Evolutionary conservation across 2,888 invertebrate species (phyloP).

Genomic region (Cephus nigrinus): DNA sequence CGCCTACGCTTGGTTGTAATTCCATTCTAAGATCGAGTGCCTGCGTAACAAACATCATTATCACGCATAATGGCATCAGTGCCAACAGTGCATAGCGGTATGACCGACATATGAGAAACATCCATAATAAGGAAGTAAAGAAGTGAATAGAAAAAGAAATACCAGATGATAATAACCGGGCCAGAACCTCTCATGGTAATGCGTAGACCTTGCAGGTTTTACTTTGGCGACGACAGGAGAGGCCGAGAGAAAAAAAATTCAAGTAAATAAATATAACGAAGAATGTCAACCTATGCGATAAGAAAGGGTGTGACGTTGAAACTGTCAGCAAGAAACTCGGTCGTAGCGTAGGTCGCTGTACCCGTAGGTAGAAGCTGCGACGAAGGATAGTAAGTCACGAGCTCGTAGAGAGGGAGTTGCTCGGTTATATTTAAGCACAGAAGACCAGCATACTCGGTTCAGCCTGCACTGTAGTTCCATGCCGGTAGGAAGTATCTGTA

Average conservation of each 20-base stretch:
- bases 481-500: background rate
- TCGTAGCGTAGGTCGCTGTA: slow-evolving; percentile 40
- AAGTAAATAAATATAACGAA: background rate
- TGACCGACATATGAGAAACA: background rate
- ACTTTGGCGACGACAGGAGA: background rate
- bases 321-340: background rate
- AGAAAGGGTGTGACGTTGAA: background rate
- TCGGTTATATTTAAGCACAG: background rate
- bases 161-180: background rate
- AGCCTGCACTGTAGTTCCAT: background rate
- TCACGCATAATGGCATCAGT: background rate
- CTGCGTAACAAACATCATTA: no score
- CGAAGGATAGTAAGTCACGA: background rate
- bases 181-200: background rate
- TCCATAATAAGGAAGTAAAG: background rate
- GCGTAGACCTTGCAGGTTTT: background rate
- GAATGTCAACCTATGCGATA: background rate
- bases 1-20: background rate
- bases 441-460: background rate
- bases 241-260: background rate
- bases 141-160: background rate
- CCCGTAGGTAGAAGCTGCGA: slow-evolving; percentile 38
- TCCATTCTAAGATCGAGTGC: background rate
- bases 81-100: background rate
- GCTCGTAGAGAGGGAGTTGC: background rate